A percentile compares a stretch with the other conserved stretches of the same genome.
Evolutionary conservation across 2,113 vertebrate species (phyloP).

Genomic region (Macroglossus sobrinus): DNA sequence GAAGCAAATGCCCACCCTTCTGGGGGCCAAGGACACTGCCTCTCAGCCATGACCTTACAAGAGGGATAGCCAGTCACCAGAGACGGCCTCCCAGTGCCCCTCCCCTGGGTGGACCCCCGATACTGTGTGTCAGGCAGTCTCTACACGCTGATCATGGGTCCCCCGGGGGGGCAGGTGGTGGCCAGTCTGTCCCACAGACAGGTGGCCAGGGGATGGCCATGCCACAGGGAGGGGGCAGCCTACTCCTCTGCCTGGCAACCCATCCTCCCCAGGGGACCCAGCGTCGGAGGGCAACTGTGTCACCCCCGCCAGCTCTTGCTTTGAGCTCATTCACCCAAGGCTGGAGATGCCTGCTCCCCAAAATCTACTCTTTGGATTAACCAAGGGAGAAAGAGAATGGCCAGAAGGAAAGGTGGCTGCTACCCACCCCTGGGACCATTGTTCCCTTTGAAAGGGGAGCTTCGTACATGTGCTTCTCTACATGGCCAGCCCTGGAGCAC

Average conservation of each 20-base stretch:
- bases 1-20: too few relatives aligned
- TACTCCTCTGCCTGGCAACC: neutral
- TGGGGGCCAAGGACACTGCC: neutral
- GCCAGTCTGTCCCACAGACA: neutral
- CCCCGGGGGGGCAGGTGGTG: rapidly evolving
- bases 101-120: rapidly evolving
- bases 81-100: neutral
- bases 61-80: neutral
- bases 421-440: neutral
- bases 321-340: neutral
- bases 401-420: rapidly evolving
- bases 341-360: neutral
- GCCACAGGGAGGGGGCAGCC: neutral
- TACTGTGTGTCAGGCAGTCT: neutral
- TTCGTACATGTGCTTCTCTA: too few relatives aligned
- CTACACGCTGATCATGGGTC: neutral
- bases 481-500: rapidly evolving
- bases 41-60: neutral
- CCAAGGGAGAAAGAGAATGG: neutral
- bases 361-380: neutral
- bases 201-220: neutral
- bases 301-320: neutral
- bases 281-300: neutral
- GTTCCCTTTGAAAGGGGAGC: neutral
- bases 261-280: neutral